Base-by-base conservation (phyloP, 2,113 vertebrate genomes). In the Jacana jacana region DNA sequence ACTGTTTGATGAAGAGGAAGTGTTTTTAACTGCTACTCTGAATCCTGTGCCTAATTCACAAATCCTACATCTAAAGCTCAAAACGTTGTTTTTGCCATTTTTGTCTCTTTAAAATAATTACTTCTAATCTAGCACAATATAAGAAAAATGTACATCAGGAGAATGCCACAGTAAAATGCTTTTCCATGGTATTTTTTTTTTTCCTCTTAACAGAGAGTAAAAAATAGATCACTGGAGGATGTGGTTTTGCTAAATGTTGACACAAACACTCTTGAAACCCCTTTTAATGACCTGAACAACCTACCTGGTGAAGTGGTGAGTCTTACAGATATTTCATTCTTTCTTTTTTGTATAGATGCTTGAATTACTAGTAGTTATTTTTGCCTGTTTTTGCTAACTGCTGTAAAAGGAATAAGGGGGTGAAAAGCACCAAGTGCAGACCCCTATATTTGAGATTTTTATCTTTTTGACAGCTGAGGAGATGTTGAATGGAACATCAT, bases 181-280 rank as follows among this genome's bases (percentile, higher is more conserved):
- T 93, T 87, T 83, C 63, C 16, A 15, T 48, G n/a, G 11, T 57
- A 23, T 90, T 87, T 95, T 94, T 90, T 87, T 95, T 94, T 66
- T 11, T 42, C 66, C 61, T 64, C 18, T 75, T 64, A 95, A 68
- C 87, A 99, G 99, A 99, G 98, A 97, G 99, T 99, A 6, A 99
- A 98, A 97, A 99, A 97, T 80, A 98, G 98, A 80, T 99, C 99
- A 46, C 95, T 99, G 97, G 99, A 99, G 96, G 99, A 99, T 89
- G 99, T 99, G 96, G 98, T 99, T 96, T 98, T 99, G 94, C 96
- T 99, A 77, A 99, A 99, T 89, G 99, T 99, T 97, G 99, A 99
- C 96, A 99, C 98, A 91, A 99, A 99, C 97, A 98, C 98, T 85
- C 98, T 99, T 97, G 99, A 99, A 98, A 99, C 98, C 85, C 99